Evolutionary conservation across 2,888 invertebrate genomes (phyloP).

Genomic region (Neoscelio sp.): DNA sequence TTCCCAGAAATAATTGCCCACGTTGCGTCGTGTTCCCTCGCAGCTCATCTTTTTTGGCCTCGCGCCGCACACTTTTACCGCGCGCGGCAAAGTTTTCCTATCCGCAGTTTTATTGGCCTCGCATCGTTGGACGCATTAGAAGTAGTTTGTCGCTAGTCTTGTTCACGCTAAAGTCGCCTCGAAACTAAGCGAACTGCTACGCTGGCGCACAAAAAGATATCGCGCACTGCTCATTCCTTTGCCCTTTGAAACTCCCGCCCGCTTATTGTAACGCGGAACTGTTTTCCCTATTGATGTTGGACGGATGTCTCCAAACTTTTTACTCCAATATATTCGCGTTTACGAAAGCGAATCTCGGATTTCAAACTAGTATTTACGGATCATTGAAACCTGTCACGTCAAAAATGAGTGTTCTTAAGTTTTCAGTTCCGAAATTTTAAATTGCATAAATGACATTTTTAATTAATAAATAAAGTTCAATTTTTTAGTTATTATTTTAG

Average conservation of each 20-base stretch:
- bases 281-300: conserved; percentile 23
- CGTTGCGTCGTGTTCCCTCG: conserved; percentile 61
- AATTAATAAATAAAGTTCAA: too few species aligned
- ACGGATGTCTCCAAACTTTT: conserved; percentile 1
- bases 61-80: conserved; percentile 60
- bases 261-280: conserved; percentile 36
- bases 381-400: too few species aligned
- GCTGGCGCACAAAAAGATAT: conserved; percentile 41
- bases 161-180: conserved; percentile 57
- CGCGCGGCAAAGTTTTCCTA: conserved; percentile 63
- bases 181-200: conserved; percentile 54
- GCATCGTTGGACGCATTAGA: conserved; percentile 68
- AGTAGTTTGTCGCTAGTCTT: conserved; percentile 66
- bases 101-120: conserved; percentile 64
- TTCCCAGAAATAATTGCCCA: conserved; percentile 65
- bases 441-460: too few species aligned
- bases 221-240: conserved; percentile 42
- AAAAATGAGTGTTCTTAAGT: too few species aligned
- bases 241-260: conserved; percentile 43
- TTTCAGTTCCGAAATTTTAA: too few species aligned
- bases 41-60: conserved; percentile 66
- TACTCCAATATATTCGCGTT: background rate
- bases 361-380: conserved; percentile 1
- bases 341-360: background rate
- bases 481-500: too few species aligned